These are phyloP conservation scores for Aradophagus sp. DNA, from an alignment of 1,140 invertebrate genomes.

Conservation along the genomic window DNA sequence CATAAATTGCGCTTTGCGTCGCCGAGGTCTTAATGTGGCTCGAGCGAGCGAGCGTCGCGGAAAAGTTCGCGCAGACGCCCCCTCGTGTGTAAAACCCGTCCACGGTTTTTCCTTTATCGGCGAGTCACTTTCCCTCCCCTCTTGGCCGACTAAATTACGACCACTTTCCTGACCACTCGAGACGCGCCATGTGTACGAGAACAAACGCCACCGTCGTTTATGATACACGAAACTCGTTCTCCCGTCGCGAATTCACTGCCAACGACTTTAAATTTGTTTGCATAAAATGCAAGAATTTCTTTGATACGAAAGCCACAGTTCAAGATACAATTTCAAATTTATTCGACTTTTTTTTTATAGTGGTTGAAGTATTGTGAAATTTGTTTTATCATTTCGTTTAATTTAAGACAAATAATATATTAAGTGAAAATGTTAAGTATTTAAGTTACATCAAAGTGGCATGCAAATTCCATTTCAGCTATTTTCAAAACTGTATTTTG, in stretches of 20 bases:
- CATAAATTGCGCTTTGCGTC: constrained; percentile 54
- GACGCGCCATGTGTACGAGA: constrained; percentile 30
- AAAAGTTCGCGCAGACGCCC: constrained; percentile 45
- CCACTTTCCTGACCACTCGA: constrained; percentile 55
- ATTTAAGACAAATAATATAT: too few species aligned
- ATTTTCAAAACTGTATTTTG: too few species aligned
- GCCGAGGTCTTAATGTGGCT: constrained; percentile 51
- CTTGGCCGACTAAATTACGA: constrained; percentile 51
- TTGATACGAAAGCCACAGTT: too few species aligned
- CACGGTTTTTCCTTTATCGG: constrained; percentile 16
- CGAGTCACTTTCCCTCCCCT: constrained; percentile 15
- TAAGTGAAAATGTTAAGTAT: too few species aligned
- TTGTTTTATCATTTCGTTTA: too few species aligned
- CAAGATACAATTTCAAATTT: too few species aligned
- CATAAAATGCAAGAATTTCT: too few species aligned
- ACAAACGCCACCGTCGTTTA: constrained; percentile 10
- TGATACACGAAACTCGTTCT: constrained; percentile 9
- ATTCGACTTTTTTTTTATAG: too few species aligned
- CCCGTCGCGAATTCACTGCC: too few species aligned
- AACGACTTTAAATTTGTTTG: not conserved
- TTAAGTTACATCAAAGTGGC: too few species aligned
- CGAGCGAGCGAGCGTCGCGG: constrained; percentile 14
- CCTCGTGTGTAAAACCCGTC: constrained; percentile 16
- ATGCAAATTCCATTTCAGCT: too few species aligned
- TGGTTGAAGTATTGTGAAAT: too few species aligned